Evolutionary conservation across 2,113 vertebrate species (phyloP).

Genomic region (Leuciscus idus): DNA sequence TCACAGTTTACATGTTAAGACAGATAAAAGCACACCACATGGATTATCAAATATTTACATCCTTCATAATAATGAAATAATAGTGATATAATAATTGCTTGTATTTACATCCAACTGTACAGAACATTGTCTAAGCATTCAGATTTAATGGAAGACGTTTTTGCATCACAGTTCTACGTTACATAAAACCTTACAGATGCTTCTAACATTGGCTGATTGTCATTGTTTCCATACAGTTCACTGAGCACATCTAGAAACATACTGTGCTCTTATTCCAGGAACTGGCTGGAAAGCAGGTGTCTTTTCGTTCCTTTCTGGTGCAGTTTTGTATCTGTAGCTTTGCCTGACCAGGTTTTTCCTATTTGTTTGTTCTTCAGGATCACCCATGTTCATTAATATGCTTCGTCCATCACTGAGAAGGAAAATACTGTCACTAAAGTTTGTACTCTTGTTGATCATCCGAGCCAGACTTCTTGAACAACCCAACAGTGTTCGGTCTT

Average conservation of each 20-base stretch:
- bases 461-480: constrained; percentile 37
- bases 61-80: constrained; percentile 43
- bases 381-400: constrained; percentile 17
- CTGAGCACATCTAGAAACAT: not conserved
- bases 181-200: constrained; percentile 37
- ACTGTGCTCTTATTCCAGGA: constrained; percentile 5
- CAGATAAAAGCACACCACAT: constrained; percentile 49
- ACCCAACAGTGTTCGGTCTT: constrained; percentile 30
- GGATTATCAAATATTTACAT: constrained; percentile 55
- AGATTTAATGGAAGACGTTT: constrained; percentile 75
- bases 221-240: constrained; percentile 56
- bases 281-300: not conserved
- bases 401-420: constrained; percentile 47
- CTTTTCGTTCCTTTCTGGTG: not conserved
- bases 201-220: constrained; percentile 73
- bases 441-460: constrained; percentile 68
- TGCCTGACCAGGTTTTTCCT: not conserved
- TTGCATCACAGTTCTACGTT: not conserved
- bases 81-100: constrained; percentile 52
- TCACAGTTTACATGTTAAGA: constrained; percentile 70
- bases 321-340: constrained; percentile 15
- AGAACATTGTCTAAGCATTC: constrained; percentile 63
- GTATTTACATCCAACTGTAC: constrained; percentile 60
- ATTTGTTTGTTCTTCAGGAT: constrained; percentile 53
- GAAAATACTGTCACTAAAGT: constrained; percentile 71